Conservation (phyloP, 2,113 vertebrate species). For the Nyctibius bracteatus region DNA sequence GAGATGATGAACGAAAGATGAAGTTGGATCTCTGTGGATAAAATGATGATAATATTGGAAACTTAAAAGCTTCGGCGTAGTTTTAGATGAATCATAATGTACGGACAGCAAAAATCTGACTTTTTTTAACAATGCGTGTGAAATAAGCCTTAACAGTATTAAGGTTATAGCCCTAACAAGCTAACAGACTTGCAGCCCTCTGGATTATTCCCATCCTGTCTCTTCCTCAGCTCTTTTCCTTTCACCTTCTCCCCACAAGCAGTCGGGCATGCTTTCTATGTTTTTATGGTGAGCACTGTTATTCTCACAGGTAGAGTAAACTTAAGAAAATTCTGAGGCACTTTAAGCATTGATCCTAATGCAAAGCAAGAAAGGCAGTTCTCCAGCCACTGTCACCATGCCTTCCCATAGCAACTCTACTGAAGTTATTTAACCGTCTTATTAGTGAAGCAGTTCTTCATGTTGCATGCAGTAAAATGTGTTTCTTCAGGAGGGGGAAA, state of each 20-base stretch:
- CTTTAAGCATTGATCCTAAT: background rate
- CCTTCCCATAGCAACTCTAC: background rate
- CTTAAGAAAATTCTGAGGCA: background rate
- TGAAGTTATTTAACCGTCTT: background rate
- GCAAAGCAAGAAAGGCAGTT: background rate
- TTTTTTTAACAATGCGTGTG: background rate
- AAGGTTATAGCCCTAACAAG: background rate
- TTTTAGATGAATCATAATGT: background rate
- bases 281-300: background rate
- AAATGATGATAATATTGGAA: background rate
- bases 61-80: background rate
- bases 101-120: background rate
- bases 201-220: background rate
- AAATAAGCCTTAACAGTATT: background rate
- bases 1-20: background rate
- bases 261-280: background rate
- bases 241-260: background rate
- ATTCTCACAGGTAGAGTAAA: background rate
- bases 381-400: background rate
- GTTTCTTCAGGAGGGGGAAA: conserved; percentile 30
- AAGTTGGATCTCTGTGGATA: background rate
- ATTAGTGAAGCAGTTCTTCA: background rate
- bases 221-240: background rate
- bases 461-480: background rate
- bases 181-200: background rate